Percentiles rank a stretch among this genome's conserved stretches.
Conservation (phyloP, 2,888 invertebrate genomes). For the Tricholauxania praeusta region DNA sequence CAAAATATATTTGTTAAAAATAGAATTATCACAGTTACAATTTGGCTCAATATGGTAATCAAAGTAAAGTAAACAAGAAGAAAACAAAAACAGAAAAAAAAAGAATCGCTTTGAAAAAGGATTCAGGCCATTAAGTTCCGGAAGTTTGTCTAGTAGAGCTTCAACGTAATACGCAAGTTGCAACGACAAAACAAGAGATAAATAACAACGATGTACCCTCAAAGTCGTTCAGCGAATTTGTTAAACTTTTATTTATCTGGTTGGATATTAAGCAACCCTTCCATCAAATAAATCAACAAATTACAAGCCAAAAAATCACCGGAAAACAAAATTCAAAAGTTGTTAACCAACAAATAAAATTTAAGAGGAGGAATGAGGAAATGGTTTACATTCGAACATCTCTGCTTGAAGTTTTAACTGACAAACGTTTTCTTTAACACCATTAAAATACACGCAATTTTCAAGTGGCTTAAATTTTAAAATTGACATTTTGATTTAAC, state of each 20-base stretch:
- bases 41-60: slow-evolving; percentile 25
- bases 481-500: slow-evolving; percentile 12
- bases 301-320: slow-evolving; percentile 48
- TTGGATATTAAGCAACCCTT: slow-evolving; percentile 61
- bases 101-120: slow-evolving; percentile 55
- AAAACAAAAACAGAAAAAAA: not conserved
- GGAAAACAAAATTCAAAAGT: slow-evolving; percentile 31
- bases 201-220: slow-evolving; percentile 15
- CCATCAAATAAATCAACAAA: slow-evolving; percentile 63
- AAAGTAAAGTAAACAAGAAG: slow-evolving; percentile 25
- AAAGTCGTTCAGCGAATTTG: slow-evolving; percentile 34
- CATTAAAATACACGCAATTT: slow-evolving; percentile 8
- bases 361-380: not conserved
- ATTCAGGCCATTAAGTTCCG: slow-evolving; percentile 68
- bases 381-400: slow-evolving; percentile 33
- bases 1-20: not conserved
- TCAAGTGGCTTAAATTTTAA: slow-evolving; percentile 27
- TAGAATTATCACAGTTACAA: not conserved
- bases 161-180: slow-evolving; percentile 32
- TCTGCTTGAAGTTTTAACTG: slow-evolving; percentile 36
- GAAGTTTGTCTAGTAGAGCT: slow-evolving; percentile 59
- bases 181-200: slow-evolving; percentile 12
- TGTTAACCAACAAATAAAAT: slow-evolving; percentile 16
- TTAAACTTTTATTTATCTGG: slow-evolving; percentile 28
- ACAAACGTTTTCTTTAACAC: slow-evolving; percentile 28